Evolutionary conservation across 2,888 invertebrate species (phyloP).

Genomic region (Phania funesta): DNA sequence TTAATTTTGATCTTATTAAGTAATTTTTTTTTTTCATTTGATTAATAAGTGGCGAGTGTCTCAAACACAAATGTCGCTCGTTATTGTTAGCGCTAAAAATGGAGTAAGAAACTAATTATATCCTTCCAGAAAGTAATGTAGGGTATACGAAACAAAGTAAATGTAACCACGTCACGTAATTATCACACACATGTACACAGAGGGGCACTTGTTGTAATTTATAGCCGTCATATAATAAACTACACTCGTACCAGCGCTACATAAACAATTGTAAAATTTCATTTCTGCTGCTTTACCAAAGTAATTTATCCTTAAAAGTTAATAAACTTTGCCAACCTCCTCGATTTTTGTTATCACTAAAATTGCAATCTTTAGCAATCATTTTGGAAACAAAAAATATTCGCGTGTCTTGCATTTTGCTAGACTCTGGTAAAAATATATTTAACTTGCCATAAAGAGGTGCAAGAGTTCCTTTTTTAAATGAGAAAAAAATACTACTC

Average conservation of each 20-base stretch:
- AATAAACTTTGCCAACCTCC: slow-evolving; percentile 64
- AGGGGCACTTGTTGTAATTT: slow-evolving; percentile 41
- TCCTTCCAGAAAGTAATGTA: too few species aligned
- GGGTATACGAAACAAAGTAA: background rate
- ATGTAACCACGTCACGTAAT: slow-evolving; percentile 45
- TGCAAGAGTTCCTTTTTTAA: slow-evolving; percentile 19
- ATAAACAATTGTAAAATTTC: slow-evolving; percentile 35
- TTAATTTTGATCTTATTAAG: too few species aligned
- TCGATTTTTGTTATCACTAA: slow-evolving; percentile 58
- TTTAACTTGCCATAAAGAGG: background rate
- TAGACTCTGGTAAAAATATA: background rate
- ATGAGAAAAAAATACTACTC: slow-evolving; percentile 15
- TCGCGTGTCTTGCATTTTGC: slow-evolving; percentile 9
- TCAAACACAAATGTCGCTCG: too few species aligned
- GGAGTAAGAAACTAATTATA: too few species aligned
- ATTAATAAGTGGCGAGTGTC: too few species aligned
- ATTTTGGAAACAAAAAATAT: slow-evolving; percentile 9
- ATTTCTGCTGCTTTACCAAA: slow-evolving; percentile 3
- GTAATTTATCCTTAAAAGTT: slow-evolving; percentile 65
- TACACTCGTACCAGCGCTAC: background rate
- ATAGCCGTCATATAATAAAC: slow-evolving; percentile 1
- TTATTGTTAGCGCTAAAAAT: too few species aligned
- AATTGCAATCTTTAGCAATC: slow-evolving; percentile 64
- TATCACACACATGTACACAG: background rate
- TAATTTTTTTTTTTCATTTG: too few species aligned